phyloP scores from a whole-genome alignment of 2,113 vertebrate genomes.

The Octodon degus region DNA sequence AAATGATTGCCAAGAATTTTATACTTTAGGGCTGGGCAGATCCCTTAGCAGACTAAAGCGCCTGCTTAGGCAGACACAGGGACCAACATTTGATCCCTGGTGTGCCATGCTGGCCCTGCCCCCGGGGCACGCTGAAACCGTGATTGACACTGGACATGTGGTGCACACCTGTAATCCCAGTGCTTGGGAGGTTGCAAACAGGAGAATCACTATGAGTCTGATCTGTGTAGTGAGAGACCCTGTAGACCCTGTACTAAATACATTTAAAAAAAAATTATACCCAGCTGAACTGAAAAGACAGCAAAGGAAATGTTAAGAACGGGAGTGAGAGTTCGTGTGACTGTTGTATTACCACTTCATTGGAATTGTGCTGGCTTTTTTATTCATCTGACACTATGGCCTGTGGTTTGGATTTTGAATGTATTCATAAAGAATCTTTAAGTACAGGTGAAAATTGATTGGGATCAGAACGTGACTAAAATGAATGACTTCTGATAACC shows the following conservation, averaged over 20 bases:
- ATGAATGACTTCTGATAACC: background rate
- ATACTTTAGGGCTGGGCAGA: background rate
- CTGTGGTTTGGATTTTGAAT: background rate
- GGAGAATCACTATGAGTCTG: too few relatives aligned
- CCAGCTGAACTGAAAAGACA: background rate
- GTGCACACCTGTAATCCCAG: too few relatives aligned
- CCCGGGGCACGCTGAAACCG: too few relatives aligned
- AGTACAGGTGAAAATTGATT: background rate
- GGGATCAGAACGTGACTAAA: background rate
- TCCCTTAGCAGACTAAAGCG: too few relatives aligned
- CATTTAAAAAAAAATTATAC: background rate
- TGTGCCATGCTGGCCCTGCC: too few relatives aligned
- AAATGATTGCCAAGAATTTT: background rate
- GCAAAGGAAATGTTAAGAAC: background rate
- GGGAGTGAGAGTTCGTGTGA: background rate
- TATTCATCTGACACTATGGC: background rate
- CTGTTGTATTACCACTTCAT: background rate
- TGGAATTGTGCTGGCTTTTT: background rate
- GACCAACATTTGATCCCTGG: too few relatives aligned
- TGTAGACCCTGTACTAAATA: too few relatives aligned
- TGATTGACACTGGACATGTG: too few relatives aligned
- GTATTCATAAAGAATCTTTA: background rate
- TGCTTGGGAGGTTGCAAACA: too few relatives aligned
- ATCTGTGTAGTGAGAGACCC: too few relatives aligned
- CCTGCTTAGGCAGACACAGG: too few relatives aligned